phyloP scores from a whole-genome alignment of 2,113 vertebrate species.

The Platysternon megacephalum region DNA sequence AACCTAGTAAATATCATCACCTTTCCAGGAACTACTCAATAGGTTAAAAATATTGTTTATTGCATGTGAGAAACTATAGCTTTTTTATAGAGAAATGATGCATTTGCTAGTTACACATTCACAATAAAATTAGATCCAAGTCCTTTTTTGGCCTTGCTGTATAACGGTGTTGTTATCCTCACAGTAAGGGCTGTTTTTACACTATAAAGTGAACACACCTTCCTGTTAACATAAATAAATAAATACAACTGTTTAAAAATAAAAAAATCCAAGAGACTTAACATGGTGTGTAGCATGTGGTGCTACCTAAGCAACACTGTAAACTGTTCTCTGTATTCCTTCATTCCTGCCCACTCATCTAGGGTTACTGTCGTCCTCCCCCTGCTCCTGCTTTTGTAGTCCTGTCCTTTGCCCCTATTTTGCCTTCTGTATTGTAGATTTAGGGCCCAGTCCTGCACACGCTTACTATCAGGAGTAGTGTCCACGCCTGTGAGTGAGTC shows the following conservation, averaged over 20 bases:
- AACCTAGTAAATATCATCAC: rapidly evolving
- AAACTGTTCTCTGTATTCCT: neutral
- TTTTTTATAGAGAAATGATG: neutral
- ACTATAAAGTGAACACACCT: neutral
- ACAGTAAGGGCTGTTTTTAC: neutral
- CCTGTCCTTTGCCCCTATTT: neutral
- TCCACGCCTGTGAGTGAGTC: neutral
- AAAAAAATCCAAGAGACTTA: neutral
- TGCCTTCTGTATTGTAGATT: neutral
- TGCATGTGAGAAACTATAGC: neutral
- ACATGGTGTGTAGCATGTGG: neutral
- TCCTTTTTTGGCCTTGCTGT: neutral
- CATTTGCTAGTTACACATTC: neutral
- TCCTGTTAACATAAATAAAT: neutral
- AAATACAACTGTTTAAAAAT: neutral
- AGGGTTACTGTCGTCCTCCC: neutral
- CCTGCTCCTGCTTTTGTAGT: neutral
- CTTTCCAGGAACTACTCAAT: neutral
- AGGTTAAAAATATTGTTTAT: neutral
- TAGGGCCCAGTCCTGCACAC: neutral
- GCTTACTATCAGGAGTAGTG: neutral
- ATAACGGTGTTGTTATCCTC: neutral
- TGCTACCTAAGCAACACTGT: neutral
- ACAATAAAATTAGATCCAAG: neutral
- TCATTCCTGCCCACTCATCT: neutral